Evolutionary conservation across 2,113 vertebrate species (phyloP), one percentile per base, ranked within the genome.

Genomic region (Salvator merianae): DNA sequence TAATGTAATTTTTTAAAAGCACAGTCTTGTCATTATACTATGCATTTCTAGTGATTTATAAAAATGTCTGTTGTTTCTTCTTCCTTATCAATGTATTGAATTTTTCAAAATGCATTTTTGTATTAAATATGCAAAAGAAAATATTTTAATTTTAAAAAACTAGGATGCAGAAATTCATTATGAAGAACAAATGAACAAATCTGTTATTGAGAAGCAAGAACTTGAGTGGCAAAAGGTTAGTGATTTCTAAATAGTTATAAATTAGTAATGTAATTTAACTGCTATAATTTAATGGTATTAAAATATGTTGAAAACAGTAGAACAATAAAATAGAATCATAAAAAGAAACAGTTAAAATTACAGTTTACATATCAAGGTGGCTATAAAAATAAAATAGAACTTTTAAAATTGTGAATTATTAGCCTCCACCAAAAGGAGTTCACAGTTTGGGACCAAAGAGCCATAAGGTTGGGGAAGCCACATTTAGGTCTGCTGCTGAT

Each of bases 211-310:
- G 92, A 98, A 96, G 63, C 98, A 99, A 91, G 98, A 99, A 91
- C 94, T 99, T 84, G 97, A 97, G 81, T 98, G 98, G 98, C 96
- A 98, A 90, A 98, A 97, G 95, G 97, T 98, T 88, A 83, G 95
- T 95, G 90, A 89, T 50, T 84, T 86, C 87, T 3, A 50, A 66
- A 32, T 83, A 2, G 1, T 88, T 92, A 28, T 81, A 82, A 82
- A 90, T 6, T 2, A 72, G 71, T 88, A 32, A 7, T 8, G 14
- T 63, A 40, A 78, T 63, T 47, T 82, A 71, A n/a, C 7, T 30
- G 47, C 55, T 43, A 77, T 4, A 55, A 12, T n/a, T 75, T 74
- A 89, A 82, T 32, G 69, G 0, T 3, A 50, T 43, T 74, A 24
- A 53, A 72, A 75, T n/a, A 5, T 86, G 20, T 1, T 73, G 70